phyloP scores from a whole-genome alignment of 2,797 vertebrate species.

The Champsocephalus esox region DNA sequence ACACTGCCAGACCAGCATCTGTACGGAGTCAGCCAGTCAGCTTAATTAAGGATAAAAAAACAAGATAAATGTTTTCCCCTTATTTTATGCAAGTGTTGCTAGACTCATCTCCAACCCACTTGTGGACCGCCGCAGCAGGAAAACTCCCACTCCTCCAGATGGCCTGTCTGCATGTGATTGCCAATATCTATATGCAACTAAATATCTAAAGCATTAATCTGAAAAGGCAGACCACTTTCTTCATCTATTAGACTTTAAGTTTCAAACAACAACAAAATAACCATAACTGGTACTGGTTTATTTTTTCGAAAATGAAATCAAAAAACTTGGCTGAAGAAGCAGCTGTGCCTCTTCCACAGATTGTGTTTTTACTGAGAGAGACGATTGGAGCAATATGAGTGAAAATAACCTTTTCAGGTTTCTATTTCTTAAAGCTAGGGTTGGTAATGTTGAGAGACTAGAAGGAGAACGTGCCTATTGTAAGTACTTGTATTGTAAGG shows the following conservation, averaged over 20 bases:
- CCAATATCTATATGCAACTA: conserved; percentile 52
- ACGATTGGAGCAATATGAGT: not conserved
- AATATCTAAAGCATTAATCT: conserved; percentile 2
- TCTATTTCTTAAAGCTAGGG: not conserved
- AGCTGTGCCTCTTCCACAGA: not conserved
- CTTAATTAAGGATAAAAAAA: conserved; percentile 41
- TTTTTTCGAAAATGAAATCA: conserved; percentile 2
- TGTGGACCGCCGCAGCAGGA: conserved; percentile 52
- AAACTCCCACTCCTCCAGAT: conserved; percentile 77
- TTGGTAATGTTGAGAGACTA: too few relatives aligned
- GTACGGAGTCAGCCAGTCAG: conserved; percentile 32
- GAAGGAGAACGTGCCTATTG: too few relatives aligned
- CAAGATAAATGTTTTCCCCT: conserved; percentile 17
- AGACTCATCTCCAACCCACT: conserved; percentile 55
- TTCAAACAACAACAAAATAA: conserved; percentile 1
- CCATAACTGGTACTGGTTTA: not conserved
- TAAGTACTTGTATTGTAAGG: too few relatives aligned
- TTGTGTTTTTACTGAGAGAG: conserved; percentile 20
- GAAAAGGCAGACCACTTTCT: conserved; percentile 10
- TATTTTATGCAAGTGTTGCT: conserved; percentile 53
- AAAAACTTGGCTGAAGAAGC: not conserved
- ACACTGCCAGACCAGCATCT: conserved; percentile 50
- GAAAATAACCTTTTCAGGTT: not conserved
- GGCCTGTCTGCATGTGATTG: conserved; percentile 63
- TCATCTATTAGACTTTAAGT: conserved; percentile 25